Evolutionary conservation across 2,888 invertebrate genomes (phyloP), one percentile per base, ranked within the genome.

Genomic region (Tachina fera): DNA sequence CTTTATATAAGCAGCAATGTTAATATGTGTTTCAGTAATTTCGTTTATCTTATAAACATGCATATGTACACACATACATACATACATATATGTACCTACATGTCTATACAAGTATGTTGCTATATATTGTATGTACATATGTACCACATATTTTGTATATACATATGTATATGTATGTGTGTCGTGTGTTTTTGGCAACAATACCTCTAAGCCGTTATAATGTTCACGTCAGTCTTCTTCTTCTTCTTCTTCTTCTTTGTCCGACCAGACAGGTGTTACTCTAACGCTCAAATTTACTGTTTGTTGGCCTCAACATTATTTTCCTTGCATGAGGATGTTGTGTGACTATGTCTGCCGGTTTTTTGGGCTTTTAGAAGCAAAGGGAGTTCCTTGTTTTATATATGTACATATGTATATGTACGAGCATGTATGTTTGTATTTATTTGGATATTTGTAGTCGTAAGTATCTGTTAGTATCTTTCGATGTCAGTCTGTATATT

Each of bases 261-360:
- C 72, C 86, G 83, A 80, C 83, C 86, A 86, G 86, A 86, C 86
- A 86, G 86, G 86, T 86, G 86, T 86, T 86, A 86, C 83, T 86
- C 86, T 86, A 86, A 86, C 86, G 83, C 86, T 86, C 86, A 86
- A 80, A 31, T 72, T 83, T 71, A 67, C 63, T 72, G 86, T 80
- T 85, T 67, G 79, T 83, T 80, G 68, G 81, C 81, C 81, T 81
- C 68, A 61, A 61, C 56, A 63, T 71, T 79, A 49, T 16, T 68
- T 67, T 61, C 16, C 19, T 41, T 63, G 61, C 22, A 63, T 76
- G 49, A 68, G 53, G 16, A 56, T 47, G 22, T 71, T 45, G 49
- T 67, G 39, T 45, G 45, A 56, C 22, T 22, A 16, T 65, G 56
- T 56, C 51, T 53, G 47, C 13, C 8, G 71, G 47, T 65, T 22